Evolutionary conservation across 2,113 vertebrate genomes (phyloP), one percentile per base, ranked within the genome.

Genomic region (Channa argus): DNA sequence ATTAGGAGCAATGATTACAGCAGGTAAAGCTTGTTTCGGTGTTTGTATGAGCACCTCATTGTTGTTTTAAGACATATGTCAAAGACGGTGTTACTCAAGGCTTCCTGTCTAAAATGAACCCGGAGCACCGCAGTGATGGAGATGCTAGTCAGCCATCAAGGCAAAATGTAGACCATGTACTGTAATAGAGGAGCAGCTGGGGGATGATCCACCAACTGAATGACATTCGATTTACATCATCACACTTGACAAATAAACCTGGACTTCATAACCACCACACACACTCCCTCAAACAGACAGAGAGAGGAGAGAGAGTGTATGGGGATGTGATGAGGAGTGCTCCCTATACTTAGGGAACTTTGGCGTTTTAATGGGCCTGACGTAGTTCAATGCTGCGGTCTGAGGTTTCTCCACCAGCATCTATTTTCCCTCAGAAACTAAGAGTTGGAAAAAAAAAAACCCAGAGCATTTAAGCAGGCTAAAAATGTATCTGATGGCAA

Each of bases 401-500:
- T 90, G 90, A 92, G 91, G 91, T 91, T 88, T 80, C 82, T 86
- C 75, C 82, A 85, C 88, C 86, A 91, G 84, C 85, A 76, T 88
- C 85, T 91, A 91, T 92, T 89, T 92, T 89, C 88, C 89, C 86
- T 85, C 79, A 77, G 79, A 89, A 88, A 82, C 73, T 74, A 56
- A 79, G 89, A 91, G 70, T 80, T 92, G 89, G 91, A 90, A 93
- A 93, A 91, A 92, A 88, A 87, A 91, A 92, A 88, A 87, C 83
- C 86, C 61, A 66, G 65, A 84, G 88, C 82, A 77, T 89, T 92
- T 86, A 91, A 91, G 81, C 88, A 92, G 89, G 92, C 91, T 93
- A 94, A 94, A 94, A 94, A 94, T 94, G 91, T 86, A 88, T 87
- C 79, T 82, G 76, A 88, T 88, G 91, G 90, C 86, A 91, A 91